Evolutionary conservation across 1,140 invertebrate genomes (phyloP), one percentile per base, ranked within the genome.

Genomic region (Drosophila teissieri): DNA sequence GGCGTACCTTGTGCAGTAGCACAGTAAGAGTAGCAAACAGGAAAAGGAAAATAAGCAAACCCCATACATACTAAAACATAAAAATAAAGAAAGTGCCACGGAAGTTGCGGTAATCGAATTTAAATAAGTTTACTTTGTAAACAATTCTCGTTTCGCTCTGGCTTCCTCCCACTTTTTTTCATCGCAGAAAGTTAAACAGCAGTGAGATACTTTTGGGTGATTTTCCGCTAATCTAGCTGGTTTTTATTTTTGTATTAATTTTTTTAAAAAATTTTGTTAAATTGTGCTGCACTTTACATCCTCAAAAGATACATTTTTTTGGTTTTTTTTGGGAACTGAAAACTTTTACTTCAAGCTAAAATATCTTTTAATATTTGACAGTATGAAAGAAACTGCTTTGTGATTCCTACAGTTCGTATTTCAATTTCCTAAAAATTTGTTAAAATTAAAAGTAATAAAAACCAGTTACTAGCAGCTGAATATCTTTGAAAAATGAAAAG

Each of bases 101-200:
- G 84, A 89, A 89, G 84, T 90, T 80, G 73, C 80, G 80, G 85
- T 89, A 89, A 89, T 89, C 84, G 84, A 89, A 89, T 89, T 89
- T 89, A 84, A 89, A 89, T 89, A 89, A 89, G 84, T 89, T 89
- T 89, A 80, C 84, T 84, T 90, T 84, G 84, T 80, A 80, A 89
- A 89, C 85, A 89, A 76, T 76, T 76, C 73, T 76, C 73, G 73
- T 76, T 76, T 64, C 49, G 51, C 44, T 44, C 27, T 56, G 36
- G 44, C 51, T 39, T 4, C 34, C 36, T 55, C 17, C 19, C 44
- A 34, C 19, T 40, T 37, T 39, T 48, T 14, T 48, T 0, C 27
- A 12, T 14, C 12, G 2, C 10, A 17, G n/a, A 48, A 78, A 78
- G 34, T 62, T 57, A 78, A 78, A 77, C 65, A 62, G 45, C 24